Evolutionary conservation across 2,113 vertebrate genomes (phyloP).

Genomic region (Lepidothrix coronata): DNA sequence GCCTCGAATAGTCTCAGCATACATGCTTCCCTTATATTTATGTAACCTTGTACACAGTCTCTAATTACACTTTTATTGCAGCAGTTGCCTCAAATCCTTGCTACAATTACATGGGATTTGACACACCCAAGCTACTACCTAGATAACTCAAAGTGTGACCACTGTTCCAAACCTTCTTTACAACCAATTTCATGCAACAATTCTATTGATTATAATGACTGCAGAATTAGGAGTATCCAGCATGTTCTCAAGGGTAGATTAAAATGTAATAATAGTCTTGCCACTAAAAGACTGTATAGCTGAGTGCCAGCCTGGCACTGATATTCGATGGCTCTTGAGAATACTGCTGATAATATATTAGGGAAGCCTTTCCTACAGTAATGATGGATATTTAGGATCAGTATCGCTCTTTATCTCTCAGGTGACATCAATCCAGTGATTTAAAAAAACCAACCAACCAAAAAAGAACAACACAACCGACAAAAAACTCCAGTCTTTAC

Average conservation of each 20-base stretch:
- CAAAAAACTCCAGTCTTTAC: neutral
- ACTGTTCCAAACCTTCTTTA: neutral
- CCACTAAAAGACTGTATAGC: neutral
- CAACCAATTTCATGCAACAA: neutral
- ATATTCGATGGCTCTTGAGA: neutral
- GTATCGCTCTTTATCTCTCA: neutral
- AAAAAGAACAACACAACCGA: neutral
- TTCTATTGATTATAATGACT: neutral
- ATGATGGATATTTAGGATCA: neutral
- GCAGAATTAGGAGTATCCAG: neutral
- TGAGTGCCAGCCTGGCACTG: neutral
- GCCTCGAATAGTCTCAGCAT: neutral
- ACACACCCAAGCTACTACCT: neutral
- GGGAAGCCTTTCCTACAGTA: neutral
- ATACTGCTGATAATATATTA: rapidly evolving
- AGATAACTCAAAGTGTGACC: neutral
- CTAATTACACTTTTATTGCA: neutral
- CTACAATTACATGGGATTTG: neutral
- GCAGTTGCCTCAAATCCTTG: neutral
- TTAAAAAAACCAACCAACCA: neutral
- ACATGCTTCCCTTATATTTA: neutral
- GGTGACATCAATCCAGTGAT: neutral
- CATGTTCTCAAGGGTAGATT: neutral
- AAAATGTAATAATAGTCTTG: neutral
- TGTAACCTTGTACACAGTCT: neutral